A percentile compares a stretch with the other conserved stretches of the same genome.
phyloP scores from a whole-genome alignment of 2,797 vertebrate genomes.

The Chelon auratus region DNA sequence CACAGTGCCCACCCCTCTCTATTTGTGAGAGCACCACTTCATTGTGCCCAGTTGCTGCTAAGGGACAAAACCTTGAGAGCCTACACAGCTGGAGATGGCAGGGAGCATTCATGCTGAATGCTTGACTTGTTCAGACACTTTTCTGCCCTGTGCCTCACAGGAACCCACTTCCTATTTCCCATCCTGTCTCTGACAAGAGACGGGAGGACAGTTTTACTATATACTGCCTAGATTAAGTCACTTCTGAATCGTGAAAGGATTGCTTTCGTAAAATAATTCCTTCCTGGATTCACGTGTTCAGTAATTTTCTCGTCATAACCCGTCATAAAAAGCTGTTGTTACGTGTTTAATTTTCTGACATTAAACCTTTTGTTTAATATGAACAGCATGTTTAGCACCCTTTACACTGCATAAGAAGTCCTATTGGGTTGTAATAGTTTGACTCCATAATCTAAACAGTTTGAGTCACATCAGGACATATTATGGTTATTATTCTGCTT shows the following conservation, averaged over 20 bases:
- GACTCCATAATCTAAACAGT: constrained; percentile 19
- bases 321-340: constrained; percentile 1
- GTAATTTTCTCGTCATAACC: not conserved
- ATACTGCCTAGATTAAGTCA: constrained; percentile 48
- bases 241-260: constrained; percentile 23
- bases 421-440: constrained; percentile 18
- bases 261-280: not conserved
- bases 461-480: constrained; percentile 18
- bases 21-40: constrained; percentile 76
- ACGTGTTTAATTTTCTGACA: not conserved
- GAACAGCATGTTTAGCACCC: constrained; percentile 6
- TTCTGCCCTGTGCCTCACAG: constrained; percentile 71
- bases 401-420: constrained; percentile 1
- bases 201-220: constrained; percentile 40
- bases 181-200: constrained; percentile 64
- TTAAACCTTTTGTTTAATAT: not conserved
- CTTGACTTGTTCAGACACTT: constrained; percentile 78
- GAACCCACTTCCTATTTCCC: constrained; percentile 77
- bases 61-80: constrained; percentile 72
- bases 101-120: constrained; percentile 76
- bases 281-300: not conserved
- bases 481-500: constrained; percentile 24
- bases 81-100: constrained; percentile 78
- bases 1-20: constrained; percentile 77
- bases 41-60: constrained; percentile 69